Evolutionary conservation across 2,113 vertebrate genomes (phyloP).

Genomic region (Nothobranchius kuhntae): DNA sequence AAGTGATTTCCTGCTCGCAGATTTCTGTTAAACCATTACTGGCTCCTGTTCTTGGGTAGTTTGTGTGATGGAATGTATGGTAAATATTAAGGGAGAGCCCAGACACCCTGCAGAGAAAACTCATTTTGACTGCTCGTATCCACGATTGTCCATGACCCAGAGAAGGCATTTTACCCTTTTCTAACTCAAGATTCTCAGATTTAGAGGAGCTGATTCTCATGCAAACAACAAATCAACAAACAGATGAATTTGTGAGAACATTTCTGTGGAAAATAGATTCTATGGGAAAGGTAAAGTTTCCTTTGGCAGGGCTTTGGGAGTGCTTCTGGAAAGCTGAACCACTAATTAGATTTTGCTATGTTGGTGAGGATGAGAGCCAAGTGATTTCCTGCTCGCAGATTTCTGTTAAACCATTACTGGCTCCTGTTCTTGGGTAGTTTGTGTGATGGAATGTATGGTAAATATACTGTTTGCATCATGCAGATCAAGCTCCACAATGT

Average conservation of each 20-base stretch:
- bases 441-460: slow-evolving; percentile 13
- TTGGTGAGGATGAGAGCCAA: slow-evolving; percentile 27
- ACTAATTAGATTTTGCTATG: slow-evolving; percentile 35
- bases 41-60: slow-evolving; percentile 8
- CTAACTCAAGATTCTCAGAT: no score
- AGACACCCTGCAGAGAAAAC: no score
- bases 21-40: slow-evolving; percentile 18
- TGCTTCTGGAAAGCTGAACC: slow-evolving; percentile 22
- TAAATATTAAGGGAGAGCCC: not conserved
- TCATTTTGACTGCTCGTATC: no score
- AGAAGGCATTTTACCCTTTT: no score
- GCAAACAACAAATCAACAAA: not conserved
- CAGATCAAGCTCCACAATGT: slow-evolving; percentile 34
- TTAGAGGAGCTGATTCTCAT: no score
- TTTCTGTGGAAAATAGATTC: slow-evolving; percentile 15
- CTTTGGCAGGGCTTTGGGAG: slow-evolving; percentile 15
- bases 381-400: slow-evolving; percentile 41
- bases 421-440: slow-evolving; percentile 9
- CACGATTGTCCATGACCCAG: no score
- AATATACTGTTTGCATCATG: not conserved
- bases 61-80: slow-evolving; percentile 13
- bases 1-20: slow-evolving; percentile 45
- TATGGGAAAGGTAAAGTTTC: not conserved
- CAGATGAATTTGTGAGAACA: slow-evolving; percentile 1
- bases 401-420: slow-evolving; percentile 13